phyloP scores from a whole-genome alignment of 2,888 invertebrate genomes.

The Kryphioiulus occultus region DNA sequence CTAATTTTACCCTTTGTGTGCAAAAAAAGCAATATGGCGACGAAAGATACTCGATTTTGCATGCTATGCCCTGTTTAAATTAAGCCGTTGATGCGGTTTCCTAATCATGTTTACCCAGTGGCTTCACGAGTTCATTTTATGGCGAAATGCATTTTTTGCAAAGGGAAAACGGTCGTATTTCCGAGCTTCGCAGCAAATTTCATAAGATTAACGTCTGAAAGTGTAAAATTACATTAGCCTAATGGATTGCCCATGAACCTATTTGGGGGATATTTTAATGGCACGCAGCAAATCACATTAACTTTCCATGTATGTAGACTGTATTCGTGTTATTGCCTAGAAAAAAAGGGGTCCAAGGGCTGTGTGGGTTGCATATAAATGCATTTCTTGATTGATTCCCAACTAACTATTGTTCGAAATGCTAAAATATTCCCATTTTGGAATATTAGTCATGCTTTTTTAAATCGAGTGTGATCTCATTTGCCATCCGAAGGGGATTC shows the following conservation, averaged over 20 bases:
- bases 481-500: slow-evolving; percentile 14
- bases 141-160: neutral
- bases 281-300: neutral
- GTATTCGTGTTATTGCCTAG: neutral
- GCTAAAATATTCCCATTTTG: slow-evolving; percentile 4
- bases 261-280: slow-evolving; percentile 9
- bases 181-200: neutral
- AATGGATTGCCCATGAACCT: neutral
- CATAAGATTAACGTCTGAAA: slow-evolving; percentile 19
- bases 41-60: no score
- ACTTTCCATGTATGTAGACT: neutral
- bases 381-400: slow-evolving; percentile 2
- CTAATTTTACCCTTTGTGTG: no score
- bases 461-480: slow-evolving; percentile 18
- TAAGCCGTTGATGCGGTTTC: neutral
- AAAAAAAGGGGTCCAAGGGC: no score
- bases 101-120: slow-evolving; percentile 9
- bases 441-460: slow-evolving; percentile 2
- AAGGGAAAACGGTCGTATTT: neutral
- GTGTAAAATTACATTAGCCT: slow-evolving; percentile 1
- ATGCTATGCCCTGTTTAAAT: neutral
- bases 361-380: neutral
- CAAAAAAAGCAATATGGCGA: no score
- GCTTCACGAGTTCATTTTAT: slow-evolving; percentile 8
- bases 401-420: slow-evolving; percentile 9